Evolutionary conservation across 2,113 vertebrate species (phyloP).

Genomic region (Chamaea fasciata): DNA sequence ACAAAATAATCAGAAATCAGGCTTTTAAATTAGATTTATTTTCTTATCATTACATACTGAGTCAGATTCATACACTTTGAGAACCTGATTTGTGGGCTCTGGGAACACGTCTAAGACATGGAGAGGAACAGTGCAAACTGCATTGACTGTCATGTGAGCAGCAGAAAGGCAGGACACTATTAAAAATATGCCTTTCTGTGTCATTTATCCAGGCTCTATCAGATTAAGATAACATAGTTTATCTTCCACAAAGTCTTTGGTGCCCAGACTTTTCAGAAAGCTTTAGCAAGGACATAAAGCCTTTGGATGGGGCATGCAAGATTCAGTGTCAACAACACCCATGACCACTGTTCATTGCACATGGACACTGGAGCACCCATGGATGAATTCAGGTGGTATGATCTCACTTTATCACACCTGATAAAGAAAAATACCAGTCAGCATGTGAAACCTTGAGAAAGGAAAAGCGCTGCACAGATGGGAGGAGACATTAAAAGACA

Average conservation of each 20-base stretch:
- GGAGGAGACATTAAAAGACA: background rate
- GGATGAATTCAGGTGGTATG: background rate
- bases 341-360: fast-evolving
- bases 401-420: background rate
- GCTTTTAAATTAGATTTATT: background rate
- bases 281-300: background rate
- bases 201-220: background rate
- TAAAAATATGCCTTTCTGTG: background rate
- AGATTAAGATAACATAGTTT: background rate
- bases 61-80: background rate
- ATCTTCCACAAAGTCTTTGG: background rate
- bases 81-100: background rate
- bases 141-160: background rate
- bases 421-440: background rate
- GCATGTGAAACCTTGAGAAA: fast-evolving
- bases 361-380: background rate
- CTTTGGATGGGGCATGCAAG: fast-evolving
- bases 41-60: fast-evolving
- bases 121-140: background rate
- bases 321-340: background rate
- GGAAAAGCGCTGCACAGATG: background rate
- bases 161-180: background rate
- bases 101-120: background rate
- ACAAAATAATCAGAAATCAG: background rate
- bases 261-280: background rate